These are phyloP conservation scores for Allophyes oxyacanthae DNA, from an alignment of 2,888 invertebrate species.

Conservation along the genomic window DNA sequence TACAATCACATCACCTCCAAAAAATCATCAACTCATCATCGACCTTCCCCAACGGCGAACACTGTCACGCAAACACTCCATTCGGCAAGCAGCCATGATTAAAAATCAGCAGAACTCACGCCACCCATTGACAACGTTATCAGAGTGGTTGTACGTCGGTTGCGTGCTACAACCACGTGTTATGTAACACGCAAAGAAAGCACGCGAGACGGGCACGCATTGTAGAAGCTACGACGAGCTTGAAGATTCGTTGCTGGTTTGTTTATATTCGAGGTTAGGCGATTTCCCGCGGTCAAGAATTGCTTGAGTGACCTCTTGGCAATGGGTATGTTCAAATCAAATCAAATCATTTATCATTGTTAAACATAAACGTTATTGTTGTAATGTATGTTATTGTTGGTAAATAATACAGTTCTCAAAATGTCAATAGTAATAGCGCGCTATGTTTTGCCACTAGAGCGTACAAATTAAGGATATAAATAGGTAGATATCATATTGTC, in stretches of 20 bases:
- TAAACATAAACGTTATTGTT: no score
- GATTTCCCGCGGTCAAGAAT: not conserved
- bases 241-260: slow-evolving; percentile 45
- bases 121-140: slow-evolving; percentile 84
- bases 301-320: no score
- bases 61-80: slow-evolving; percentile 77
- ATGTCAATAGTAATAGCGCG: no score
- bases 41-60: slow-evolving; percentile 65
- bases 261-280: slow-evolving; percentile 48
- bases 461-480: no score
- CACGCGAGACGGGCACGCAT: slow-evolving; percentile 76
- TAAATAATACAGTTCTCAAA: no score
- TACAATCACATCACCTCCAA: slow-evolving; percentile 6
- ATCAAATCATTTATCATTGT: no score
- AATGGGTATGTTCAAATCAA: no score
- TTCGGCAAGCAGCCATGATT: slow-evolving; percentile 71
- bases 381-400: no score
- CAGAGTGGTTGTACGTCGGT: slow-evolving; percentile 69
- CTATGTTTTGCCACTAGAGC: no score
- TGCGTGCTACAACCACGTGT: slow-evolving; percentile 83
- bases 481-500: no score
- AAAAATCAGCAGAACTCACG: slow-evolving; percentile 81
- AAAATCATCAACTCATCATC: slow-evolving; percentile 52
- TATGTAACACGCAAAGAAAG: slow-evolving; percentile 73
- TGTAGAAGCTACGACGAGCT: slow-evolving; percentile 53